These are phyloP conservation scores for Gadopsis marmoratus DNA, from an alignment of 2,797 vertebrate genomes.

Conservation along the genomic window DNA sequence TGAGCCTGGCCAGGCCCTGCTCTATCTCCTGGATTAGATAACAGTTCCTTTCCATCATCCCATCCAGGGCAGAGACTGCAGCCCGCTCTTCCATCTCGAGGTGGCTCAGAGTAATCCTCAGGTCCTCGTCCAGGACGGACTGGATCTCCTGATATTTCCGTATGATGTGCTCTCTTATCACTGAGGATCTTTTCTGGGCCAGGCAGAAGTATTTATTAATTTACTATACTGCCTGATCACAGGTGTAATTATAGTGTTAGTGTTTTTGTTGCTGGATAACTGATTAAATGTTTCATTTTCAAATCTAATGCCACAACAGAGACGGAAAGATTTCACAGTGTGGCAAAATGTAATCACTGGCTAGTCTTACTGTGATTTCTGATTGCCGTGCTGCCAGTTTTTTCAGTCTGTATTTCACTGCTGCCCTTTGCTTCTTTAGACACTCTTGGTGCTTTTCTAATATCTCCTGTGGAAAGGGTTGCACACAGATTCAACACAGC, in stretches of 20 bases:
- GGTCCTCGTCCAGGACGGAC: slow-evolving; percentile 81
- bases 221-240: slow-evolving; percentile 1
- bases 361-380: slow-evolving; percentile 74
- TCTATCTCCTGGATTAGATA: slow-evolving; percentile 84
- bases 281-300: background rate
- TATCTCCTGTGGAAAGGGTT: slow-evolving; percentile 71
- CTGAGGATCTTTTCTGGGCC: slow-evolving; percentile 79
- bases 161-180: slow-evolving; percentile 78
- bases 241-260: background rate
- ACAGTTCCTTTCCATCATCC: slow-evolving; percentile 82
- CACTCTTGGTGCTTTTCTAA: slow-evolving; percentile 74
- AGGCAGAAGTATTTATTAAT: slow-evolving; percentile 44
- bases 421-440: slow-evolving; percentile 81
- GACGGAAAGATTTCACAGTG: background rate
- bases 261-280: background rate
- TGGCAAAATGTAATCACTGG: background rate
- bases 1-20: slow-evolving; percentile 78
- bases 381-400: slow-evolving; percentile 83
- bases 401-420: slow-evolving; percentile 83
- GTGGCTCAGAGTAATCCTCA: slow-evolving; percentile 81
- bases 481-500: slow-evolving; percentile 45
- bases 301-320: background rate
- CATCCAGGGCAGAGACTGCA: slow-evolving; percentile 75
- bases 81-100: slow-evolving; percentile 85
- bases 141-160: slow-evolving; percentile 85